These are phyloP conservation scores for Tarsius wallacei DNA, from an alignment of 2,797 vertebrate genomes.

Conservation along the genomic window DNA sequence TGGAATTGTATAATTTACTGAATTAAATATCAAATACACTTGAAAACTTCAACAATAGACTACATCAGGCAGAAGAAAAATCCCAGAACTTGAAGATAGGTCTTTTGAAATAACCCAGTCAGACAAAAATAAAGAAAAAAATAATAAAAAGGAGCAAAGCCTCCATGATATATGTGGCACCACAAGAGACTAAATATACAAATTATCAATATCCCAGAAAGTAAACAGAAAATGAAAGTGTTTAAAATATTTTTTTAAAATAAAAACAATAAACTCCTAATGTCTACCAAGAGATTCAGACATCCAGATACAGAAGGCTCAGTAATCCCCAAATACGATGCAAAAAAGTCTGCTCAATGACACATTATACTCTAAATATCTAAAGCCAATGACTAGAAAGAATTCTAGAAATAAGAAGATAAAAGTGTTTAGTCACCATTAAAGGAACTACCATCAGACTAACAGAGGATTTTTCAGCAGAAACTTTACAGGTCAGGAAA, in stretches of 20 bases:
- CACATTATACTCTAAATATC: not conserved
- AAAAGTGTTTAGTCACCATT: not conserved
- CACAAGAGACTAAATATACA: not conserved
- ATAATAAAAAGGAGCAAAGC: not conserved
- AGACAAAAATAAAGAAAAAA: not conserved
- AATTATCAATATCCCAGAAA: not conserved
- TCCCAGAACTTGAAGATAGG: not conserved
- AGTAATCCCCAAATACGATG: not conserved
- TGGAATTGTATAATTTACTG: not conserved
- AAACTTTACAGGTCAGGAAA: not conserved
- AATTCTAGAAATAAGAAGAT: not conserved
- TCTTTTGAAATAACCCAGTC: not conserved
- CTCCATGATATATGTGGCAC: not conserved
- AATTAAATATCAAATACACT: not conserved
- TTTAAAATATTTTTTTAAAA: not conserved
- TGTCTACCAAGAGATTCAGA: not conserved
- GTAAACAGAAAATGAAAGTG: not conserved
- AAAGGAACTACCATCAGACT: not conserved
- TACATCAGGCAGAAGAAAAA: not conserved
- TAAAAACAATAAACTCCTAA: not conserved
- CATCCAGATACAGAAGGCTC: not conserved
- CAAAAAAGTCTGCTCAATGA: not conserved
- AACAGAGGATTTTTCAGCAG: not conserved
- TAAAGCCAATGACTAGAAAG: not conserved
- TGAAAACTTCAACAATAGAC: not conserved